Percentiles rank a stretch among this genome's conserved stretches.
Conservation (phyloP, 2,113 vertebrate species). For the Zootoca vivipara region DNA sequence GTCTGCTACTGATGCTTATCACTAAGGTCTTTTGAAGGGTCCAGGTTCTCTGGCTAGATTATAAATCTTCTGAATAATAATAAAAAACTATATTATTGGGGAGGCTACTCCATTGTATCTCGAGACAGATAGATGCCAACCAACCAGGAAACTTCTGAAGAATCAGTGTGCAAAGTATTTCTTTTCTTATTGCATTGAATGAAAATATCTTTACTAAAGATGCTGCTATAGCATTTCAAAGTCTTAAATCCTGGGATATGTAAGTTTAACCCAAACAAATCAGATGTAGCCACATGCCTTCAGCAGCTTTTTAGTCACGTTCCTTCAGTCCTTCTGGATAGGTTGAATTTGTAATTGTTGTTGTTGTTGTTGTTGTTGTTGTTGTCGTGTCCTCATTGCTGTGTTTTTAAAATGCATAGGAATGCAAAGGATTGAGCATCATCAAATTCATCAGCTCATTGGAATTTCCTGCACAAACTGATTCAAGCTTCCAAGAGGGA, state of each 20-base stretch:
- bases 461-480: background rate
- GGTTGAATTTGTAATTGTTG: background rate
- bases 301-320: background rate
- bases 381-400: too few species aligned
- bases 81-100: background rate
- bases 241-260: conserved; percentile 1
- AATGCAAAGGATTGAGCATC: background rate
- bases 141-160: background rate
- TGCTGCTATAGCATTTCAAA: conserved; percentile 23
- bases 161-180: conserved; percentile 3
- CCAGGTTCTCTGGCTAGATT: conserved; percentile 12
- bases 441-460: conserved; percentile 4
- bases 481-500: background rate
- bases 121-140: too few species aligned
- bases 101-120: too few species aligned
- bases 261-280: conserved; percentile 18
- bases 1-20: background rate
- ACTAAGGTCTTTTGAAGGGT: conserved; percentile 5
- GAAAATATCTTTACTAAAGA: background rate
- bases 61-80: conserved; percentile 13
- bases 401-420: background rate
- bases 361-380: too few species aligned
- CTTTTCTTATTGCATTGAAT: conserved; percentile 22
- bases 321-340: too few species aligned
- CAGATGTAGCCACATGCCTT: background rate